Evolutionary conservation across 2,888 invertebrate genomes (phyloP).

Genomic region (Rhyacophila evoluta): DNA sequence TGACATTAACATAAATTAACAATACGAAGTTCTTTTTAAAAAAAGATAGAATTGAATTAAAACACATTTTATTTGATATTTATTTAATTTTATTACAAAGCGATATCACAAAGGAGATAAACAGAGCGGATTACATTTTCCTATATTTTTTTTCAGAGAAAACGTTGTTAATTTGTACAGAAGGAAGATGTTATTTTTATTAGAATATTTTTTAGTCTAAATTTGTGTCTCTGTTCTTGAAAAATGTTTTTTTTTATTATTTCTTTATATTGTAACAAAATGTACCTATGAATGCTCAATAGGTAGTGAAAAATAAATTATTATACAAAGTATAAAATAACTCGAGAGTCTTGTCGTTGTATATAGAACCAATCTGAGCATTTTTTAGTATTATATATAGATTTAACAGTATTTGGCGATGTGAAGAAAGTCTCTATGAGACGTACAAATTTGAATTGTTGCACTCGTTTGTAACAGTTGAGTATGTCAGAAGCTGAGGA

Average conservation of each 20-base stretch:
- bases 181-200: slow-evolving; percentile 9
- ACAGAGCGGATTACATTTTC: slow-evolving; percentile 53
- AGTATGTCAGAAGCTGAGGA: slow-evolving; percentile 44
- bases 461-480: slow-evolving; percentile 1
- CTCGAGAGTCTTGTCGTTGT: slow-evolving; percentile 46
- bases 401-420: slow-evolving; percentile 48
- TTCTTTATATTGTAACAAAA: background rate
- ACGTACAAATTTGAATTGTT: slow-evolving; percentile 32
- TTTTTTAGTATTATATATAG: slow-evolving; percentile 42
- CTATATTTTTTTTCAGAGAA: slow-evolving; percentile 44
- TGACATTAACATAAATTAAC: too few species aligned
- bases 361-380: slow-evolving; percentile 43
- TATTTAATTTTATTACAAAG: slow-evolving; percentile 52
- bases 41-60: slow-evolving; percentile 25
- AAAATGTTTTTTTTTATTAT: background rate
- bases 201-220: slow-evolving; percentile 16
- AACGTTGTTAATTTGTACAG: slow-evolving; percentile 35
- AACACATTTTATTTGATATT: slow-evolving; percentile 39
- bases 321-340: slow-evolving; percentile 43
- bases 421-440: slow-evolving; percentile 38
- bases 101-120: slow-evolving; percentile 54
- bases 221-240: background rate
- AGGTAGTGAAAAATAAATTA: slow-evolving; percentile 44
- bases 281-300: background rate
- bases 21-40: too few species aligned